Conservation (phyloP, 2,888 invertebrate genomes). For the Lepas anatifera region DNA sequence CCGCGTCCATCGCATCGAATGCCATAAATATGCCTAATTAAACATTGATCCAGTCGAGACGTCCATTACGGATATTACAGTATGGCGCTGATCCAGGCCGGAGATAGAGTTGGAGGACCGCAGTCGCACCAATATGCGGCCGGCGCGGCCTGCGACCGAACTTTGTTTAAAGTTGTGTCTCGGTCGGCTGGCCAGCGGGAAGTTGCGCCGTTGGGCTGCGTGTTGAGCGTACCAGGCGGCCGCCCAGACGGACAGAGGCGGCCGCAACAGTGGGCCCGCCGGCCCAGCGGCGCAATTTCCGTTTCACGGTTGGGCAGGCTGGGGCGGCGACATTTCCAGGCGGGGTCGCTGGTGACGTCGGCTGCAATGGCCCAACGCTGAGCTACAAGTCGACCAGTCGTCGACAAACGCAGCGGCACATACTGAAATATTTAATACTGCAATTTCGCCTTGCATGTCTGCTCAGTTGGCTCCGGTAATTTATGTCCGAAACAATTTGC, state of each 20-base stretch:
- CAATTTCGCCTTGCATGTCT: too few relatives aligned
- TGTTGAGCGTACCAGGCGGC: neutral
- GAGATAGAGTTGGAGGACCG: constrained; percentile 4
- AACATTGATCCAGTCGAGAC: constrained; percentile 2
- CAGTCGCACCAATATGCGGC: neutral
- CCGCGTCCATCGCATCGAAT: neutral
- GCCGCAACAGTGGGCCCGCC: neutral
- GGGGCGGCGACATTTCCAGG: too few relatives aligned
- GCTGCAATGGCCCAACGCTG: too few relatives aligned
- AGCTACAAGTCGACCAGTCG: too few relatives aligned
- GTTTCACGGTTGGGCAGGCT: too few relatives aligned
- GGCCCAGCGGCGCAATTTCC: too few relatives aligned
- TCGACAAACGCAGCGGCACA: too few relatives aligned
- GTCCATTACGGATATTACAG: constrained; percentile 6
- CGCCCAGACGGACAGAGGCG: neutral
- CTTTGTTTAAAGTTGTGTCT: neutral
- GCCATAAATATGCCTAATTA: constrained; percentile 11
- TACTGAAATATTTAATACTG: too few relatives aligned
- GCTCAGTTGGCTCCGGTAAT: too few relatives aligned
- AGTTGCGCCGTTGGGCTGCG: neutral
- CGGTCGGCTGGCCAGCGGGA: too few relatives aligned
- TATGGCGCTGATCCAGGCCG: neutral
- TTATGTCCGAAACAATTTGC: too few relatives aligned
- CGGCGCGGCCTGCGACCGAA: neutral
- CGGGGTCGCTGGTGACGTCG: too few relatives aligned